Base-by-base conservation (phyloP, 2,113 vertebrate species). In the Aphyosemion australe region DNA sequence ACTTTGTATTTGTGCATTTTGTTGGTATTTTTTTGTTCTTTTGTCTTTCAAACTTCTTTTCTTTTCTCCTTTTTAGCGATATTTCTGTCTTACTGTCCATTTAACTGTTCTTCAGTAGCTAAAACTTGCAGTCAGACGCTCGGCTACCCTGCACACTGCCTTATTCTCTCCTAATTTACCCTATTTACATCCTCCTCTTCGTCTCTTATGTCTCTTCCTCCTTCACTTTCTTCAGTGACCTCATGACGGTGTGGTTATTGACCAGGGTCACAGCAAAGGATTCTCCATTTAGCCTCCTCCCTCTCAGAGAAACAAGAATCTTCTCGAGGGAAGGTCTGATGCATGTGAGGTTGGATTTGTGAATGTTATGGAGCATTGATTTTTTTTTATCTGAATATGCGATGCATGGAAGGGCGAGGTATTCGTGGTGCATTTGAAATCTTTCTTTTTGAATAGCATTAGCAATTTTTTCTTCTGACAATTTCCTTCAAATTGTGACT, bases 241-340 rank as follows among this genome's bases (percentile, higher is more conserved):
- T 65, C 1, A 16, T 52, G 43, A 48, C 63, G 74, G 34, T 62
- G 52, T 59, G 53, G 51, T 72, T 61, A 67, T 65, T 80, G 65
- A 71, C 61, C 62, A 26, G 70, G 66, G 59, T 76, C 60, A 61
- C 47, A 31, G 68, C 32, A 62, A 31, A 72, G 50, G 21, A 73
- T 61, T 80, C 53, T 54, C 83, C 39, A 31, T 70, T 68, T 53
- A 71, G 32, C 0, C 19, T 11, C 49, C 37, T 12, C 19, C 26
- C 48, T 53, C 19, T 43, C 59, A 47, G 19, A 57, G 39, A 43
- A 45, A 52, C 61, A 60, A 57, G 15, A 14, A 46, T 46, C 21
- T 46, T 60, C 45, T 46, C 42, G 41, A 47, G 41, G 47, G 26
- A n/a, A 63, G 12, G 15, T 43, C n/a, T 64, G 14, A 53, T 45